phyloP scores from a whole-genome alignment of 2,888 invertebrate genomes.

The Electrophaes corylata region DNA sequence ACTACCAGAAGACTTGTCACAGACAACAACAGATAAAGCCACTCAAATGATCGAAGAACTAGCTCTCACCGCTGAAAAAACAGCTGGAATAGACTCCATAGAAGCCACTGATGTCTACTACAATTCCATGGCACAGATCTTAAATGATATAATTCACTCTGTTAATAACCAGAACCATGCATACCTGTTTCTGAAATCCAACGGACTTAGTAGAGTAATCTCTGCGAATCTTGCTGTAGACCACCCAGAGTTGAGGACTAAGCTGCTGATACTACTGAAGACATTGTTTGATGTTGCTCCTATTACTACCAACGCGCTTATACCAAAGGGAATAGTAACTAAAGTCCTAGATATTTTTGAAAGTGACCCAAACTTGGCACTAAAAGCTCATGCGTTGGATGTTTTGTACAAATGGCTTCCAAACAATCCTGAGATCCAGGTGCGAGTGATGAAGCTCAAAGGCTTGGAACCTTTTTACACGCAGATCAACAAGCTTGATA shows the following conservation, averaged over 20 bases:
- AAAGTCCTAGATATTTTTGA: constrained; percentile 65
- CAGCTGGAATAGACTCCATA: not conserved
- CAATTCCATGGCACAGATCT: constrained; percentile 41
- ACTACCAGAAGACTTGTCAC: not conserved
- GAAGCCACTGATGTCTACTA: constrained; percentile 44
- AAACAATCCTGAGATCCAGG: constrained; percentile 63
- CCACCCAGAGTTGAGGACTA: constrained; percentile 49
- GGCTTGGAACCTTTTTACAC: constrained; percentile 68
- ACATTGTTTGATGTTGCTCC: constrained; percentile 58
- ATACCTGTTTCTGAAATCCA: constrained; percentile 57
- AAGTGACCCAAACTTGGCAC: constrained; percentile 50
- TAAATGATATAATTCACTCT: constrained; percentile 50
- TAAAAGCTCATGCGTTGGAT: constrained; percentile 63
- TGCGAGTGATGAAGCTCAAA: constrained; percentile 65
- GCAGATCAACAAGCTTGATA: constrained; percentile 60
- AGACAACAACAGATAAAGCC: constrained; percentile 7
- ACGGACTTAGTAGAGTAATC: constrained; percentile 59
- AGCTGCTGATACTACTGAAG: constrained; percentile 54
- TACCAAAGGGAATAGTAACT: constrained; percentile 59
- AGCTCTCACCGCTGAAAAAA: constrained; percentile 7
- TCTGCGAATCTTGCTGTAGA: constrained; percentile 45
- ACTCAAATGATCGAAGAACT: constrained; percentile 29
- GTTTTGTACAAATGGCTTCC: constrained; percentile 65
- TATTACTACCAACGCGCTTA: constrained; percentile 46
- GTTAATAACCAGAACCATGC: constrained; percentile 51